phyloP scores from a whole-genome alignment of 2,113 vertebrate genomes.

The Eonycteris spelaea region DNA sequence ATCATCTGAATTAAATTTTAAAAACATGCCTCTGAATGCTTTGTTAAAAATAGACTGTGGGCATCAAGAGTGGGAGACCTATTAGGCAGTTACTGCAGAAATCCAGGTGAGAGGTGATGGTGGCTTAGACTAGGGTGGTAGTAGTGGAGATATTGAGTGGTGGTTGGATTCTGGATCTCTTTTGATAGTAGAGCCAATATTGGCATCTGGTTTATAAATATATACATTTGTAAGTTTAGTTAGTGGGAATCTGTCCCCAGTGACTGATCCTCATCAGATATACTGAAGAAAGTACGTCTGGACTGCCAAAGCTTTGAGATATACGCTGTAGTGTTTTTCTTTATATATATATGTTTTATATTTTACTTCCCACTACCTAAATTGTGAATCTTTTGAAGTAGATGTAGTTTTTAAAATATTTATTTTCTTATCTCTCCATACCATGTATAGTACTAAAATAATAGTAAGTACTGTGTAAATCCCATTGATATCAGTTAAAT shows the following conservation, averaged over 20 bases:
- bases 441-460: background rate
- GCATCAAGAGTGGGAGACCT: background rate
- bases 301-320: background rate
- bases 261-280: background rate
- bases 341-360: background rate
- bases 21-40: background rate
- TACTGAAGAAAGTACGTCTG: background rate
- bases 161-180: background rate
- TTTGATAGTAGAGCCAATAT: background rate
- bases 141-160: background rate
- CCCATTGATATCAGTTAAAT: slow-evolving; percentile 3
- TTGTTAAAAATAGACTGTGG: background rate
- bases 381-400: background rate
- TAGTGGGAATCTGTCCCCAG: background rate
- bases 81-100: background rate
- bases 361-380: background rate
- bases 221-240: background rate
- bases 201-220: background rate
- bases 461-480: background rate
- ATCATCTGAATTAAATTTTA: background rate
- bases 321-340: background rate
- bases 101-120: background rate
- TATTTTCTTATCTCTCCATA: background rate
- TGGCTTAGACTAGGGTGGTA: background rate
- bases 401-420: background rate